Base-by-base conservation (phyloP, 2,888 invertebrate genomes). In the Physocephala rufipes region DNA sequence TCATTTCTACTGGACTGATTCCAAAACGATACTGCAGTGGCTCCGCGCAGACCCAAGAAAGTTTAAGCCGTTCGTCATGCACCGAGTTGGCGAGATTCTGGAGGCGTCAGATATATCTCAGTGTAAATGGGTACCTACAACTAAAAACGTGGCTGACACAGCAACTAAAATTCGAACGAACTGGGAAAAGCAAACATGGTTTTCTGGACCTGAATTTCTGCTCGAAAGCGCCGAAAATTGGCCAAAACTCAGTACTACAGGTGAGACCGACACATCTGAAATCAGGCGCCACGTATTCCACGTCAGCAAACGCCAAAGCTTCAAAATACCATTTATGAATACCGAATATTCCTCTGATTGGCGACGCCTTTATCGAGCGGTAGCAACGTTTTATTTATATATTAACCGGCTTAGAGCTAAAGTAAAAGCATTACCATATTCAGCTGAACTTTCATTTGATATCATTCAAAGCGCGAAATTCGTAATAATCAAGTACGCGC, bases 21-120 rank as follows among this genome's bases (percentile, higher is more conserved):
- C 64, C 5, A 69, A 69, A 49, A 74, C 71, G 1, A 69, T 72
- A 9, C 58, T 73, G 15, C 67, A 62, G 13, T 75, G 74, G 74
- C 59, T 75, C 0, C 70, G 66, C 24, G 72, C 73, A 61, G 73
- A 75, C 59, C 74, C 71, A 0, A 72, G 55, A 47, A 70, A 55
- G 7, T 73, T 76, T 30, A 68, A 74, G n/a, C 71, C 72, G 64
- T 73, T 73, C 47, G 74, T 74, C 2, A 76, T 73, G 74, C 67
- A 72, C 45, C 64, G 74, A 26, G 73, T 73, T 15, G 73, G 71
- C 13, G 61, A 74, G 65, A 73, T 74, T 16, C 30, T 74, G 1
- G 71, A 74, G 28, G 36, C 16, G 7, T 66, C 72, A 26, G 71
- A 73, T 26, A 24, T 71, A 36, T 65, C 66, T 1, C 71, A 76